Conservation (phyloP, 2,888 invertebrate genomes). For the Perithous albicinctus region DNA sequence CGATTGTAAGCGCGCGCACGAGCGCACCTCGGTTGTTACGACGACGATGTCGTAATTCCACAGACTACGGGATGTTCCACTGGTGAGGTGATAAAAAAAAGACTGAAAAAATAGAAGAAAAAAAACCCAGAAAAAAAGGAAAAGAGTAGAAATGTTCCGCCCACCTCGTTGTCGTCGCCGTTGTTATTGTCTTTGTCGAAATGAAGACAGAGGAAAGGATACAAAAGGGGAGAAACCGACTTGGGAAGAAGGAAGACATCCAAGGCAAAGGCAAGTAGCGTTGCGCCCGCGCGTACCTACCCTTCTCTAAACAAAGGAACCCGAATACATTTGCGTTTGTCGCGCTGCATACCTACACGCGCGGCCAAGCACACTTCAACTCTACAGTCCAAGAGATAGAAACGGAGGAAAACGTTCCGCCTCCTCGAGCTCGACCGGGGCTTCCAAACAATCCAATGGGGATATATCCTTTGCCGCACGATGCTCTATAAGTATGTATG, state of each 20-base stretch:
- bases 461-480: constrained; percentile 28
- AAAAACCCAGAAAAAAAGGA: not conserved
- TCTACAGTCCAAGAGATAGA: constrained; percentile 17
- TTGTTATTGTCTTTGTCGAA: constrained; percentile 24
- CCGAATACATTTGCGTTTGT: constrained; percentile 47
- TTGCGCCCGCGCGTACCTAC: not conserved
- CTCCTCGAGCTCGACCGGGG: constrained; percentile 39
- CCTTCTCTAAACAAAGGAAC: constrained; percentile 51
- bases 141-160: constrained; percentile 44
- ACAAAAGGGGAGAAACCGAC: constrained; percentile 18
- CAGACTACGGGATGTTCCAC: constrained; percentile 38
- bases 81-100: constrained; percentile 39
- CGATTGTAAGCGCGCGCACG: constrained; percentile 59
- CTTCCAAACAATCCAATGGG: constrained; percentile 42
- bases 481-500: constrained; percentile 16
- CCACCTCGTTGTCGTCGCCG: constrained; percentile 41
- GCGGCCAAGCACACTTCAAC: constrained; percentile 29
- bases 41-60: constrained; percentile 55
- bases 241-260: constrained; percentile 37
- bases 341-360: constrained; percentile 26
- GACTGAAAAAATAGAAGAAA: constrained; percentile 25
- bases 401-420: constrained; percentile 44
- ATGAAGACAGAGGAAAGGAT: not conserved
- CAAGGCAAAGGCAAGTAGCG: constrained; percentile 29
- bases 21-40: constrained; percentile 64